Base-by-base conservation (phyloP, 2,113 vertebrate species). In the Maccullochella peelii region DNA sequence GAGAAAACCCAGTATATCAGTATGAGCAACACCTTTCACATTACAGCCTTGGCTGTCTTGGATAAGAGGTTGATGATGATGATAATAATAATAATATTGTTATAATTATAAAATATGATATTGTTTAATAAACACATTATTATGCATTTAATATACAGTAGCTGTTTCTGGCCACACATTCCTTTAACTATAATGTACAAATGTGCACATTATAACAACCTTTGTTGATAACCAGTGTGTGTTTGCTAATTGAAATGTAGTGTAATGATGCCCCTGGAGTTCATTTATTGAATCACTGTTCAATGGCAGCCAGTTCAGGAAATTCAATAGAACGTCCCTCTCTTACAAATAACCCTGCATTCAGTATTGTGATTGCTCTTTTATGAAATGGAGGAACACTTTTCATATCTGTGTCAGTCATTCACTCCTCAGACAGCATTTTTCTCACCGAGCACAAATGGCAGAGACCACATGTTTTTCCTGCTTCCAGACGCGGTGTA, bases 301-400 rank as follows among this genome's bases (percentile, higher is more conserved):
- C 80, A 89, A 79, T 38, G 80, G 82, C 71, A 75, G 81, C 72
- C 58, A 52, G 79, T 88, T 82, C 42, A 67, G 44, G 81, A 83
- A 78, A 88, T 82, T 87, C 80, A 83, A 80, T 74, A 65, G 69
- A 44, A 70, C 70, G 59, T 38, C 61, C 21, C 73, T 77, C 54
- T 79, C 71, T 54, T 76, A 70, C 73, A 84, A 87, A 91, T 40
- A 89, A 80, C 65, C 38, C 6, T 69, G 50, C 80, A 81, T 69
- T 88, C 84, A 57, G 58, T 23, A 40, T 80, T 82, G 76, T 88
- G 84, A 91, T 92, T 83, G 89, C 87, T 80, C 79, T 83, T 79
- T 89, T 74, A 85, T 87, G 85, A 85, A 83, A 81, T 8, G 15
- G 72, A 84, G 59, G 71, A 89, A 82, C 75, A 75, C 81, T 81